A percentile compares a stretch with the other conserved stretches of the same genome.
phyloP scores from a whole-genome alignment of 2,113 vertebrate species.

The Erpornis zantholeuca region DNA sequence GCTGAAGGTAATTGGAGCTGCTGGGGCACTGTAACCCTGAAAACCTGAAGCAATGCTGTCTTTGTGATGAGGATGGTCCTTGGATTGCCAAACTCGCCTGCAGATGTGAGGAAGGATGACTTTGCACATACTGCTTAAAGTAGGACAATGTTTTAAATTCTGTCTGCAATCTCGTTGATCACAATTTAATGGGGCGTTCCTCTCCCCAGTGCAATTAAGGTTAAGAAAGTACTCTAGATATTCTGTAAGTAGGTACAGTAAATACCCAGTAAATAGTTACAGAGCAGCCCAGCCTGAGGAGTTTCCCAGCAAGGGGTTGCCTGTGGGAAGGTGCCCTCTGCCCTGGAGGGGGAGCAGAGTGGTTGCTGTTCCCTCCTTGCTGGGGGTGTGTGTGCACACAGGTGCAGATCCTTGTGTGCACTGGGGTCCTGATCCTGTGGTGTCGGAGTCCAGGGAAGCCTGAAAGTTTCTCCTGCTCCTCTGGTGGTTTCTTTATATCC shows the following conservation, averaged over 20 bases:
- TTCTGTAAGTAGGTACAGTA: neutral
- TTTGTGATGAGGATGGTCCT: neutral
- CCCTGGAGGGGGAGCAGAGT: neutral
- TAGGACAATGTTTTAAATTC: neutral
- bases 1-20: neutral
- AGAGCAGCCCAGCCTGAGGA: neutral
- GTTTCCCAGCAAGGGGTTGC: neutral
- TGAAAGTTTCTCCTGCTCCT: no score
- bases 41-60: neutral
- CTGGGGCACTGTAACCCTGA: neutral
- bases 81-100: neutral
- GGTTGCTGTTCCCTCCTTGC: neutral
- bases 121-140: neutral
- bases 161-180: neutral
- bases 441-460: no score
- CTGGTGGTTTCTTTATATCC: no score
- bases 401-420: accelerated
- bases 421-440: neutral
- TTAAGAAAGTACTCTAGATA: neutral
- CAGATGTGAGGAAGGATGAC: neutral
- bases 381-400: neutral
- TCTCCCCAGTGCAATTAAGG: neutral
- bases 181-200: neutral
- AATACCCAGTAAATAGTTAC: neutral
- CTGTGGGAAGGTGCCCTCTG: neutral